Evolutionary conservation across 2,113 vertebrate genomes (phyloP).

Genomic region (Pelmatolapia mariae): DNA sequence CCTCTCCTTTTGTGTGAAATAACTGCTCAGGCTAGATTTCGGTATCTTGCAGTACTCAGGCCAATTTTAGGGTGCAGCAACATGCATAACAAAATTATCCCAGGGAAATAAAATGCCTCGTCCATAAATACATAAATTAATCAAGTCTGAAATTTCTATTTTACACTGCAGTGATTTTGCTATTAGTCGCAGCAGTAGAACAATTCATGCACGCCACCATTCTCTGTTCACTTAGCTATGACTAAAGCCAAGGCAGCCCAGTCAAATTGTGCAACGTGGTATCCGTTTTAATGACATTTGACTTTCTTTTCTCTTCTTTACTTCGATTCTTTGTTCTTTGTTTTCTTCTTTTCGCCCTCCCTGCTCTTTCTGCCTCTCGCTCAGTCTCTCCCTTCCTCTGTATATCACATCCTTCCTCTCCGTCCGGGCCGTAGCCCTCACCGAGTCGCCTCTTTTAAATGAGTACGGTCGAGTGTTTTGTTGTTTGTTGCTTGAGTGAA

Average conservation of each 20-base stretch:
- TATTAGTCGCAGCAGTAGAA: slow-evolving; percentile 72
- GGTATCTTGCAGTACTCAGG: slow-evolving; percentile 23
- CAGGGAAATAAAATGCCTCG: slow-evolving; percentile 45
- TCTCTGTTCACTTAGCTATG: slow-evolving; percentile 74
- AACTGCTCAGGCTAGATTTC: slow-evolving; percentile 36
- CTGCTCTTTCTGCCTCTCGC: background rate
- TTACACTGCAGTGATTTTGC: slow-evolving; percentile 77
- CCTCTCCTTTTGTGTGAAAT: slow-evolving; percentile 8
- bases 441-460: slow-evolving; percentile 38
- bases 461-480: slow-evolving; percentile 53
- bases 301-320: slow-evolving; percentile 3
- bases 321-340: background rate
- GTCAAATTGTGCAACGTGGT: slow-evolving; percentile 49
- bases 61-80: slow-evolving; percentile 60
- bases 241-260: slow-evolving; percentile 65
- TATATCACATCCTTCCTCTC: background rate
- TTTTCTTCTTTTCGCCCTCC: background rate
- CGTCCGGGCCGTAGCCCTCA: slow-evolving; percentile 21
- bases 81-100: slow-evolving; percentile 58
- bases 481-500: slow-evolving; percentile 50
- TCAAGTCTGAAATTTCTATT: slow-evolving; percentile 80
- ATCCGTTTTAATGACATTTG: slow-evolving; percentile 66
- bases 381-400: background rate
- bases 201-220: slow-evolving; percentile 62
- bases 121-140: slow-evolving; percentile 79